phyloP scores from a whole-genome alignment of 2,888 invertebrate species.

The Lasioglossum calceatum region DNA sequence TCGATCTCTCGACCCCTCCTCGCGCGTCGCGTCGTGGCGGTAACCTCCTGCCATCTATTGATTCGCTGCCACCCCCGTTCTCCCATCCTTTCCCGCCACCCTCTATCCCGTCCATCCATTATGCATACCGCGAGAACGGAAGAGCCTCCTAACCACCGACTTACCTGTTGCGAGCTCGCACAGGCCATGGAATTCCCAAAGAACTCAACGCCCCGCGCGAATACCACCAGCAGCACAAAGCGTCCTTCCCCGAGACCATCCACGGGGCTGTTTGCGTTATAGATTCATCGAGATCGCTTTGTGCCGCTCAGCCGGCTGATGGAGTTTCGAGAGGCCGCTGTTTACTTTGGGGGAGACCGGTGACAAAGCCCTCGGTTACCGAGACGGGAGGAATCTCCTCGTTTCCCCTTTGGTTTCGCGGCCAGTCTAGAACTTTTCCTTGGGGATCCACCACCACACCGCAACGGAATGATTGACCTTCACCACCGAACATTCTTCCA shows the following conservation, averaged over 20 bases:
- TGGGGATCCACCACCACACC: background rate
- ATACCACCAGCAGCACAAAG: conserved; percentile 8
- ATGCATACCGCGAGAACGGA: conserved; percentile 62
- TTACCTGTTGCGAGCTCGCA: conserved; percentile 66
- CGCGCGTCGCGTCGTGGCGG: background rate
- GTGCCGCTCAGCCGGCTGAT: conserved; percentile 2
- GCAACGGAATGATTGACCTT: background rate
- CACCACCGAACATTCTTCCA: background rate
- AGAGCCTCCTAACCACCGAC: conserved; percentile 55
- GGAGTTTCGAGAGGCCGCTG: background rate
- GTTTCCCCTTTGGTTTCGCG: background rate
- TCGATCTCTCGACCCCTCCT: conserved; percentile 8
- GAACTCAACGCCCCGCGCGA: conserved; percentile 22
- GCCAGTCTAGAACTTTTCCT: background rate
- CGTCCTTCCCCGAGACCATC: background rate
- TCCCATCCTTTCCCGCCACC: conserved; percentile 18
- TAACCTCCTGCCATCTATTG: conserved; percentile 51
- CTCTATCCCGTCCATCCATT: conserved; percentile 55
- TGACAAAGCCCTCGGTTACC: background rate
- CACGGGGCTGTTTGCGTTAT: conserved; percentile 12
- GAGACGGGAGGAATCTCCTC: background rate
- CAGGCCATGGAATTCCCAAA: conserved; percentile 46
- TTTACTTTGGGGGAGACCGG: background rate
- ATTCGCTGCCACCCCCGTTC: conserved; percentile 35
- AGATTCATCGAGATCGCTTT: conserved; percentile 23